phyloP scores from a whole-genome alignment of 2,888 invertebrate genomes.

The Drosophila lutescens region DNA sequence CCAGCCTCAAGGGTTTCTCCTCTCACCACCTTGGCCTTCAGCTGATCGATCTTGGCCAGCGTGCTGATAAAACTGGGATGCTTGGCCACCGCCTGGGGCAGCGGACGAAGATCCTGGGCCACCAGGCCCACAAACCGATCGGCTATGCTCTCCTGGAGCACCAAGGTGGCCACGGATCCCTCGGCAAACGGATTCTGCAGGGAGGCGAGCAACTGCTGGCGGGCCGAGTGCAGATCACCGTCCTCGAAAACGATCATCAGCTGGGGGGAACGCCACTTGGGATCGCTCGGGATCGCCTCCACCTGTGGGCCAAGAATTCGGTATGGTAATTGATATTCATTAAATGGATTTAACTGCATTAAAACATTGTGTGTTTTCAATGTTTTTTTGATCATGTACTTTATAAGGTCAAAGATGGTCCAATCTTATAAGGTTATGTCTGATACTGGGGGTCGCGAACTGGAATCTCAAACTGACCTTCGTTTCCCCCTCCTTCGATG shows the following conservation, averaged over 20 bases:
- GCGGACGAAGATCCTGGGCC: conserved; percentile 50
- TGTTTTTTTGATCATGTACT: no score
- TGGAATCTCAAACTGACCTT: conserved; percentile 15
- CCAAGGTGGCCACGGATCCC: conserved; percentile 69
- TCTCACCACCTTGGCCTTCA: conserved; percentile 66
- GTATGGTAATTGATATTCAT: not conserved
- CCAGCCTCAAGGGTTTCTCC: conserved; percentile 13
- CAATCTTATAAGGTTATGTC: conserved; percentile 30
- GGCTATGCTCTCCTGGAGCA: conserved; percentile 80
- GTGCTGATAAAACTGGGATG: conserved; percentile 52
- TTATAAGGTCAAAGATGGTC: no score
- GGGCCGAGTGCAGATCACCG: conserved; percentile 79
- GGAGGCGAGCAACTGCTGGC: conserved; percentile 71
- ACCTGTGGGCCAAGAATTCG: not conserved
- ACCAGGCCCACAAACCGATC: conserved; percentile 67
- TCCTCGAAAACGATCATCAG: conserved; percentile 78
- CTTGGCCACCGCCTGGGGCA: conserved; percentile 43
- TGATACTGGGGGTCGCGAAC: not conserved
- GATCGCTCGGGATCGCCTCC: not conserved
- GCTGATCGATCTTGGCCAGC: conserved; percentile 49
- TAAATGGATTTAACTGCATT: no score
- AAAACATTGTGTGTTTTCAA: no score
- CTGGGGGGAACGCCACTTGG: conserved; percentile 41
- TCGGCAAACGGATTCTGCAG: conserved; percentile 69
- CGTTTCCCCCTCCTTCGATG: not conserved